Evolutionary conservation across 2,113 vertebrate species (phyloP).

Genomic region (Montifringilla adamsi): DNA sequence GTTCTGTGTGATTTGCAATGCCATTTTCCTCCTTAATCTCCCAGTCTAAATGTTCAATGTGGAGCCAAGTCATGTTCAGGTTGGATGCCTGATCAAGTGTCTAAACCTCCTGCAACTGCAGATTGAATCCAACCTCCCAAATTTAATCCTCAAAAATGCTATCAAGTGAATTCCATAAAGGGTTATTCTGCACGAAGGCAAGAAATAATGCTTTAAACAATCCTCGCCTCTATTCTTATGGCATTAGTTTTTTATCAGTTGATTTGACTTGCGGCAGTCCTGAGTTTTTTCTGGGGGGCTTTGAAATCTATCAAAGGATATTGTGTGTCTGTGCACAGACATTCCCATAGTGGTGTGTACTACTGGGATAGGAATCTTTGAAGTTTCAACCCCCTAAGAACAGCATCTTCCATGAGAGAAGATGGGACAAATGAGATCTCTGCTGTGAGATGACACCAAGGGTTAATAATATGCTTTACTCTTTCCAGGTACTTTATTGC

Average conservation of each 20-base stretch:
- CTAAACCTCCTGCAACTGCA: conserved; percentile 1
- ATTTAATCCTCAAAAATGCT: background rate
- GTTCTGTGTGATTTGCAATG: background rate
- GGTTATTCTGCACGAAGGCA: background rate
- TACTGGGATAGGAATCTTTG: background rate
- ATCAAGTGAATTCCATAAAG: background rate
- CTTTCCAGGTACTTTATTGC: conserved; percentile 90
- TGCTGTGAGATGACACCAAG: background rate
- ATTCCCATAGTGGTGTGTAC: background rate
- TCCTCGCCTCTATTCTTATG: background rate
- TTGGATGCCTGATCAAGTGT: background rate
- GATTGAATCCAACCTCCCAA: background rate
- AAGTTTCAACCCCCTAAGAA: background rate
- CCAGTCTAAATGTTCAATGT: background rate
- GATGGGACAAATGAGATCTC: background rate
- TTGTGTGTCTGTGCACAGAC: background rate
- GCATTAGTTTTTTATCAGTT: background rate
- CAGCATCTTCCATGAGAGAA: background rate
- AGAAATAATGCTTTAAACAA: background rate
- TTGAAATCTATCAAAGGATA: background rate
- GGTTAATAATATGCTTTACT: background rate
- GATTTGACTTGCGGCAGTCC: background rate
- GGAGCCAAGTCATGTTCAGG: conserved; percentile 2
- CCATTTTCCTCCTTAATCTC: background rate
- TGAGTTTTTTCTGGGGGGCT: background rate